A percentile compares a stretch with the other conserved stretches of the same genome.
Evolutionary conservation across 2,113 vertebrate species (phyloP).

Genomic region (Aplodontia rufa): DNA sequence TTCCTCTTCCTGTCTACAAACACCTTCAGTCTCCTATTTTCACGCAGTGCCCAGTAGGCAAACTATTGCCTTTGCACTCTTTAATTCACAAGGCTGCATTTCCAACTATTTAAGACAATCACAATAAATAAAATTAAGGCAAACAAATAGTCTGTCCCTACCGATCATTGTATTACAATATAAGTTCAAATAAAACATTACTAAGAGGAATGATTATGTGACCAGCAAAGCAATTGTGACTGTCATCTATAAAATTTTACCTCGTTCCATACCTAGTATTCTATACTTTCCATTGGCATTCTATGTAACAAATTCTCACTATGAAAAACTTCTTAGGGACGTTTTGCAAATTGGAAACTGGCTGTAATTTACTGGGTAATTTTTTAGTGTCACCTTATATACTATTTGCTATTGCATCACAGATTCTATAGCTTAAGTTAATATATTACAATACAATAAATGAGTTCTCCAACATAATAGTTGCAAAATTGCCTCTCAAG

Average conservation of each 20-base stretch:
- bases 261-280: neutral
- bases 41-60: neutral
- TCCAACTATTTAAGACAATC: neutral
- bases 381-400: neutral
- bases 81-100: neutral
- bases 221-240: neutral
- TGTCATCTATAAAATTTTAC: neutral
- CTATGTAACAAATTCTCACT: neutral
- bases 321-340: neutral
- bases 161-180: neutral
- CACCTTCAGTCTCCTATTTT: neutral
- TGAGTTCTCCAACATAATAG: neutral
- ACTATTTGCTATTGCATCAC: neutral
- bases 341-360: neutral
- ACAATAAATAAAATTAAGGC: neutral
- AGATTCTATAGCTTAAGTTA: neutral
- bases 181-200: neutral
- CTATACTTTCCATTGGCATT: neutral
- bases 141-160: neutral
- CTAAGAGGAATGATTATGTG: neutral
- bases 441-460: neutral
- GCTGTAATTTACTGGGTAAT: neutral
- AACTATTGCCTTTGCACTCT: neutral
- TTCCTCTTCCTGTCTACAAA: neutral
- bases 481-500: constrained; percentile 19